Evolutionary conservation across 1,140 invertebrate genomes (phyloP).

Genomic region (Neodiprion pinetum): DNA sequence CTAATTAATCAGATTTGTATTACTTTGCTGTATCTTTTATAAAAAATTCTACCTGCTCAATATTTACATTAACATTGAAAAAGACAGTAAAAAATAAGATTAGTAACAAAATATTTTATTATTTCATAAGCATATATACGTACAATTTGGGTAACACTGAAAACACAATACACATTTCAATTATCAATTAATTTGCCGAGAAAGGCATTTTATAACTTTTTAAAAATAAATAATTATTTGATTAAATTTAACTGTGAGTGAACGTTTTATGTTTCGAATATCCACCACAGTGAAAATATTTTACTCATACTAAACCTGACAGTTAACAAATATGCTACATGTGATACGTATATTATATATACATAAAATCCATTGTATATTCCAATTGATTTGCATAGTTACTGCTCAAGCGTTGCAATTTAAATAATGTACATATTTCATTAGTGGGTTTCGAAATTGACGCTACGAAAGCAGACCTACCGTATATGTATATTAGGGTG

Average conservation of each 20-base stretch:
- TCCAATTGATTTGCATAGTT: background rate
- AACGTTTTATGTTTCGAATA: background rate
- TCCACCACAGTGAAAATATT: background rate
- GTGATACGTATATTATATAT: no score
- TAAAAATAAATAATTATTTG: no score
- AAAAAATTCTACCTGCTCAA: no score
- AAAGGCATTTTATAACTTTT: no score
- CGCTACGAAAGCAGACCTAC: no score
- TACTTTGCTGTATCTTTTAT: background rate
- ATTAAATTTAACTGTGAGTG: no score
- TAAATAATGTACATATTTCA: background rate
- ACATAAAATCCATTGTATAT: no score
- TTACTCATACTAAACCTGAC: background rate
- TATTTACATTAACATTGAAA: no score
- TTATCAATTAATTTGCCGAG: background rate
- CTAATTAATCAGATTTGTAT: slow-evolving; percentile 17
- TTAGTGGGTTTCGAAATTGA: background rate
- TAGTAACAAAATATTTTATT: slow-evolving; percentile 6
- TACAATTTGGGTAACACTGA: background rate
- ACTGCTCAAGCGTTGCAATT: background rate
- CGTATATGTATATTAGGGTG: no score
- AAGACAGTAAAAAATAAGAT: background rate
- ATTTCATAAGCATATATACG: background rate
- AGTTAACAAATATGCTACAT: no score
- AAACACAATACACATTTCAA: background rate